Conservation (phyloP, 2,888 invertebrate species). For the Philereme vetulata region DNA sequence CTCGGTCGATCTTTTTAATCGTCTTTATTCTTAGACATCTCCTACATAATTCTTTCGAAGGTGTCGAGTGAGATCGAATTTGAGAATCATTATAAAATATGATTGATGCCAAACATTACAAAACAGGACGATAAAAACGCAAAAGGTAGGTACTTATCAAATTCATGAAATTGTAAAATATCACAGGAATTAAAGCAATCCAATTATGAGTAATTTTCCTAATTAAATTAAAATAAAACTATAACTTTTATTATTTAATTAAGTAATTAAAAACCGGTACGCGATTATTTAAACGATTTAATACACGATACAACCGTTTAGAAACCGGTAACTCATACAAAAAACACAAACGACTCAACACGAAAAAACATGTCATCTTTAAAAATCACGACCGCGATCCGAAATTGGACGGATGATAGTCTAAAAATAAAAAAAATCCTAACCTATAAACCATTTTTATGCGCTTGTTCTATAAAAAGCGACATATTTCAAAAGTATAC, state of each 20-base stretch:
- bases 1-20: no score
- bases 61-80: no score
- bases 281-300: conserved; percentile 39
- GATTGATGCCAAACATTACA: no score
- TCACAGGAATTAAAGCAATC: conserved; percentile 3
- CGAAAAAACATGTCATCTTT: conserved; percentile 41
- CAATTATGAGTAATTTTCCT: conserved; percentile 13
- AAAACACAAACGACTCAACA: conserved; percentile 45
- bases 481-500: conserved; percentile 48
- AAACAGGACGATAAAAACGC: no score
- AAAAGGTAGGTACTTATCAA: no score
- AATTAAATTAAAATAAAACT: conserved; percentile 21
- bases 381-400: conserved; percentile 24
- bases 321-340: conserved; percentile 47
- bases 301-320: conserved; percentile 28
- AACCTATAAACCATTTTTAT: conserved; percentile 40
- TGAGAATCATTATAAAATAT: no score
- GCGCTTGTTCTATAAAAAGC: conserved; percentile 45
- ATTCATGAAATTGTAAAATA: neutral
- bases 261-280: conserved; percentile 38
- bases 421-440: conserved; percentile 39
- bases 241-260: conserved; percentile 35
- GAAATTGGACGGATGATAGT: conserved; percentile 25
- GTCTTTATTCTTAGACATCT: no score
- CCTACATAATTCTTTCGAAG: no score